These are phyloP conservation scores for Listronotus bonariensis DNA, from an alignment of 1,140 invertebrate species.

Conservation along the genomic window DNA sequence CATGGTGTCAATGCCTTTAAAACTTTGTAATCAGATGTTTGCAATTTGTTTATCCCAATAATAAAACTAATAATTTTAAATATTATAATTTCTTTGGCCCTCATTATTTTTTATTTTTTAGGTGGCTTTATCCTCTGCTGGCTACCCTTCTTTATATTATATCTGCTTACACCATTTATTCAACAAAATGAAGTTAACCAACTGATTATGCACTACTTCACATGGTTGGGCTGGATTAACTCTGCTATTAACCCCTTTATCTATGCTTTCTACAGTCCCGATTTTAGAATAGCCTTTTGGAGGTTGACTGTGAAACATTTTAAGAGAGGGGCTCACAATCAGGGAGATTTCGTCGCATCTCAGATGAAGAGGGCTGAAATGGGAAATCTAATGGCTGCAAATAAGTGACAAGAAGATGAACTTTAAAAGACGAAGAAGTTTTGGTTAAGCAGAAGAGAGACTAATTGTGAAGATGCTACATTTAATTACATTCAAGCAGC, in stretches of 20 bases:
- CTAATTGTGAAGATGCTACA: too few species aligned
- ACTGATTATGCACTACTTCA: conserved; percentile 77
- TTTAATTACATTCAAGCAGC: too few species aligned
- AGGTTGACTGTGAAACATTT: conserved; percentile 67
- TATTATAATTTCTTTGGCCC: too few species aligned
- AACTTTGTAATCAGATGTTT: too few species aligned
- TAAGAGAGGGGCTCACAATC: conserved; percentile 39
- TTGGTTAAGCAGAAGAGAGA: neutral
- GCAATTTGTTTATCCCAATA: too few species aligned
- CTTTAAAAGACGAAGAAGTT: conserved; percentile 4
- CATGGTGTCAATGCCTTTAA: too few species aligned
- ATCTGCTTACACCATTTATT: conserved; percentile 77
- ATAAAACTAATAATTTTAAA: too few species aligned
- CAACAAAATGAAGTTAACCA: conserved; percentile 61
- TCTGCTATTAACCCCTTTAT: conserved; percentile 88
- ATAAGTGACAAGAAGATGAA: conserved; percentile 10
- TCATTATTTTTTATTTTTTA: neutral
- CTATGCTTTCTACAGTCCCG: conserved; percentile 84
- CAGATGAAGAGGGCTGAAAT: conserved; percentile 48
- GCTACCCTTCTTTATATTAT: conserved; percentile 88
- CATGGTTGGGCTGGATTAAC: conserved; percentile 93
- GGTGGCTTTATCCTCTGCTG: conserved; percentile 86
- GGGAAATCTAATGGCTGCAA: conserved; percentile 2
- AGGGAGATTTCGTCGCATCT: conserved; percentile 47
- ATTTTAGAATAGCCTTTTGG: conserved; percentile 85